These are phyloP conservation scores for Trichonephila inaurata DNA, from an alignment of 1,140 invertebrate species.

Conservation along the genomic window DNA sequence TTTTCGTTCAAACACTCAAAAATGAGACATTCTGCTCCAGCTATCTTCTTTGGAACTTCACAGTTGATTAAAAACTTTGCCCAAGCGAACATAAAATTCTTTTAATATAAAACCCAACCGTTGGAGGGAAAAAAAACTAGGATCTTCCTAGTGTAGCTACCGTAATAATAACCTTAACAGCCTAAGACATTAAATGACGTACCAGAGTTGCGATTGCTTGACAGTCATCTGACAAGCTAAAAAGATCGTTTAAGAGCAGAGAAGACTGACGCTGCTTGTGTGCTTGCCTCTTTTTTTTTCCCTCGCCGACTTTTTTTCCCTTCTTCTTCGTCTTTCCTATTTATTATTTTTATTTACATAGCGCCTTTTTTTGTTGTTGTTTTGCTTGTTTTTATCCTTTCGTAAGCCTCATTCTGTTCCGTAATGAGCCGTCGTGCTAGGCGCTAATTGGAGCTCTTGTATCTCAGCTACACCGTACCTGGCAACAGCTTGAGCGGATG, in stretches of 20 bases:
- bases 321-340: constrained; percentile 2
- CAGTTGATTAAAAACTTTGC: constrained; percentile 74
- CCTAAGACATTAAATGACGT: constrained; percentile 73
- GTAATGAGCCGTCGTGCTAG: constrained; percentile 68
- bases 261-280: background rate
- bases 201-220: constrained; percentile 28
- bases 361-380: constrained; percentile 38
- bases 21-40: constrained; percentile 55
- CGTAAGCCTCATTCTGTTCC: constrained; percentile 56
- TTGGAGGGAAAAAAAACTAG: constrained; percentile 44
- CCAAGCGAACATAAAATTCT: constrained; percentile 60
- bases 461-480: constrained; percentile 53
- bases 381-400: constrained; percentile 54
- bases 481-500: constrained; percentile 65
- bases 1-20: constrained; percentile 50
- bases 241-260: constrained; percentile 71
- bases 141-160: constrained; percentile 33
- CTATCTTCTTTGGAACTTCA: constrained; percentile 42
- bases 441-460: constrained; percentile 67
- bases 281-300: background rate
- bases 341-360: constrained; percentile 75
- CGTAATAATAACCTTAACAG: constrained; percentile 73
- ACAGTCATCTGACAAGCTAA: constrained; percentile 76
- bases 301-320: background rate
- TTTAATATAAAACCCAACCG: constrained; percentile 69